phyloP scores from a whole-genome alignment of 1,140 invertebrate species.

The Charaxes varanes region DNA sequence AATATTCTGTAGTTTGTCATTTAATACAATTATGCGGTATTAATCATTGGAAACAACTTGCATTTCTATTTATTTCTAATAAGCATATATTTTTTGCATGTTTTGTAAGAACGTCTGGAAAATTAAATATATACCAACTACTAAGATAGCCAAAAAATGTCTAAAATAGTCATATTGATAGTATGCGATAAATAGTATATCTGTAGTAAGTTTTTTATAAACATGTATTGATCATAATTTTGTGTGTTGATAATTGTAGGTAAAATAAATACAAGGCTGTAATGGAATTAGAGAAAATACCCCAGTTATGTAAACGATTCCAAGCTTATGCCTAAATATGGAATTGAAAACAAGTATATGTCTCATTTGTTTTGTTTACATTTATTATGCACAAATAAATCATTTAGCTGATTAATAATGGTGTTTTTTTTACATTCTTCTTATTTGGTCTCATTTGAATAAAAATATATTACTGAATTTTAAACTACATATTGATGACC shows the following conservation, averaged over 20 bases:
- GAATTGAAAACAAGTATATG: slow-evolving; percentile 44
- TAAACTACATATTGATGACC: no score
- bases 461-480: no score
- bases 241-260: slow-evolving; percentile 12
- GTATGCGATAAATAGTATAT: slow-evolving; percentile 10
- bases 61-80: no score
- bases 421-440: slow-evolving; percentile 24
- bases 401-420: slow-evolving; percentile 26
- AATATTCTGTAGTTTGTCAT: no score
- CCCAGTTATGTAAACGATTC: slow-evolving; percentile 17
- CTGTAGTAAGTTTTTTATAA: slow-evolving; percentile 19
- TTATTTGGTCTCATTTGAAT: slow-evolving; percentile 5
- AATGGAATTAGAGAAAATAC: slow-evolving; percentile 15
- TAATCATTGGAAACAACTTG: no score
- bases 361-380: slow-evolving; percentile 29
- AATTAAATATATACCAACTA: no score
- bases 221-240: slow-evolving; percentile 12
- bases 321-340: slow-evolving; percentile 25
- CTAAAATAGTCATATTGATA: no score
- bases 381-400: slow-evolving; percentile 54
- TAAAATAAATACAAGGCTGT: slow-evolving; percentile 16
- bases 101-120: no score
- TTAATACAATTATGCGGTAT: no score
- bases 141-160: no score
- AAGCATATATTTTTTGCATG: no score